A percentile compares a stretch with the other conserved stretches of the same genome.
phyloP scores from a whole-genome alignment of 1,140 invertebrate genomes.

The Patella vulgata region DNA sequence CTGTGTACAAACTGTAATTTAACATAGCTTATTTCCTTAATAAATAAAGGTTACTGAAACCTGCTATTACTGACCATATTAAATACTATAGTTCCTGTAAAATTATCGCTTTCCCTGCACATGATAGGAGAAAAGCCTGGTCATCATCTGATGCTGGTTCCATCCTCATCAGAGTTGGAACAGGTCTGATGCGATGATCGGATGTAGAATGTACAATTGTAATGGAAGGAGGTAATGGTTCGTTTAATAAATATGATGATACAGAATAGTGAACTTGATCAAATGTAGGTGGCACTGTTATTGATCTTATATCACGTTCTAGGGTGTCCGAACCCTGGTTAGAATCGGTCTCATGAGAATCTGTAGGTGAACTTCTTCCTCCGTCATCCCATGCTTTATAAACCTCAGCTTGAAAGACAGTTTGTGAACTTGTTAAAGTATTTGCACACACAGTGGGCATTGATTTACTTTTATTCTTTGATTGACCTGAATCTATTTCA shows the following conservation, averaged over 20 bases:
- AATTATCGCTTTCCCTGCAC: too few species aligned
- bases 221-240: conserved; percentile 7
- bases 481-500: conserved; percentile 25
- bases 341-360: conserved; percentile 43
- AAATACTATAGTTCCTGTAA: too few species aligned
- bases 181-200: conserved; percentile 2
- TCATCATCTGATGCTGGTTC: too few species aligned
- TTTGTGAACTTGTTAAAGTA: conserved; percentile 47
- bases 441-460: conserved; percentile 44
- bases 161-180: conserved; percentile 11
- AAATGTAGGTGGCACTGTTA: conserved; percentile 42
- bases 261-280: conserved; percentile 20
- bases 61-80: too few species aligned
- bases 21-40: too few species aligned
- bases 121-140: too few species aligned
- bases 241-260: conserved; percentile 4
- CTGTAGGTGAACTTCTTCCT: conserved; percentile 29
- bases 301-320: conserved; percentile 51
- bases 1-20: too few species aligned
- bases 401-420: conserved; percentile 57
- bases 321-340: conserved; percentile 44
- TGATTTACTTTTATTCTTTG: conserved; percentile 41
- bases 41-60: too few species aligned
- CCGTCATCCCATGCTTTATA: conserved; percentile 54
- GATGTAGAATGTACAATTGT: conserved; percentile 12